Conservation (phyloP, 2,113 vertebrate species). For the Callocephalon fimbriatum region DNA sequence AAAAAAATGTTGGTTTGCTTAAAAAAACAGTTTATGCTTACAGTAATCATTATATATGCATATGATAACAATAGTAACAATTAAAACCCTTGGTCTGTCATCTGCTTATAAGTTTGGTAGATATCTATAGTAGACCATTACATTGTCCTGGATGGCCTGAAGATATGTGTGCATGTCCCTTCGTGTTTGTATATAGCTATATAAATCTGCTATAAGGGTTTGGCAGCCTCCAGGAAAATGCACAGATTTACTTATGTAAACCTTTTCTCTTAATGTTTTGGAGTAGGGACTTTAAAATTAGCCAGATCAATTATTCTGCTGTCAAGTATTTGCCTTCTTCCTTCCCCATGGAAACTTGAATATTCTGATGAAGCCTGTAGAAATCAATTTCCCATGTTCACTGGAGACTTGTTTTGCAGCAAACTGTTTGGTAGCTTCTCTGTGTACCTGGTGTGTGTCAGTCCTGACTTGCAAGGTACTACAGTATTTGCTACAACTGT, state of each 20-base stretch:
- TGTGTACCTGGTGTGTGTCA: no score
- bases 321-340: not conserved
- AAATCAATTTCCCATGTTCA: not conserved
- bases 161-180: fast-evolving
- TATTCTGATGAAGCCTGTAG: not conserved
- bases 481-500: not conserved
- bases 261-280: not conserved
- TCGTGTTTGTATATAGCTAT: fast-evolving
- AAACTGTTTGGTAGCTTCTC: not conserved
- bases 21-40: not conserved
- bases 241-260: not conserved
- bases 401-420: not conserved
- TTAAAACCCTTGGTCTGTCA: not conserved
- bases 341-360: not conserved
- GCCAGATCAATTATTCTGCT: not conserved
- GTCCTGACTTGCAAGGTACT: not conserved
- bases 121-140: not conserved
- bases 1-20: not conserved
- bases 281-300: not conserved
- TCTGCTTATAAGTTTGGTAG: not conserved
- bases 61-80: not conserved
- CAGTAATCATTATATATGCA: not conserved
- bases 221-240: not conserved
- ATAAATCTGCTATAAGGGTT: not conserved
- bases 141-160: not conserved